Base-by-base conservation (phyloP, 92 coral and sea anemone species). In the Actinostola sp. region DNA sequence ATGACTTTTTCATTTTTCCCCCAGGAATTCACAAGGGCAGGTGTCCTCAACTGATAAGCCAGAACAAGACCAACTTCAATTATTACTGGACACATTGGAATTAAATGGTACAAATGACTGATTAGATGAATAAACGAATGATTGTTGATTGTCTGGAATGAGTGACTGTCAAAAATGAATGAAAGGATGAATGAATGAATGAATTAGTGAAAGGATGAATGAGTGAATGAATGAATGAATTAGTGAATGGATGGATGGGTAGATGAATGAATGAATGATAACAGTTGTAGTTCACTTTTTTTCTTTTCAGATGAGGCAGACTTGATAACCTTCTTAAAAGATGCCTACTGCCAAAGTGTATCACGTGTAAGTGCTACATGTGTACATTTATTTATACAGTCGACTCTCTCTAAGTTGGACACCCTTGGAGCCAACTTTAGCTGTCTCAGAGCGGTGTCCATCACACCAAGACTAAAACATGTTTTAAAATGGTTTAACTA, bases 301-400 rank as follows among this genome's bases (percentile, higher is more conserved):
- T 43, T 55, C 10, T 28, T 31, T 64, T 23, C 60, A 81, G 86
- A 54, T 48, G 77, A 81, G 57, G 28, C 66, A 44, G 86, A 81
- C 8, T 45, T 81, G 13, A 43, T 41, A 34, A 41, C 56, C 23
- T 66, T 72, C 38, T 73, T 81, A 54, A 81, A 73, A 50, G 86
- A 73, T 19, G 39, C 32, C 25, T 81, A 81, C 60, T 13, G 20
- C 43, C 34, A 60, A 44, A 57, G 55, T 44, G 67, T 57, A n/a
- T 25, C 69, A 31, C 72, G 43, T 55, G 86, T 80, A 72, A 61
- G 71, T 36, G 11, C 11, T 36, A 36, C 11, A 4, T 36, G 4
- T 36, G 42, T 36, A 11, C 11, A 36, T 36, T 4, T 4, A 4
- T 4, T 36, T 36, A n/a, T n/a, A n/a, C n/a, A n/a, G n/a, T n/a